Percentiles rank a stretch among this genome's conserved stretches.
phyloP scores from a whole-genome alignment of 2,888 invertebrate genomes.

The Philaethria dido region DNA sequence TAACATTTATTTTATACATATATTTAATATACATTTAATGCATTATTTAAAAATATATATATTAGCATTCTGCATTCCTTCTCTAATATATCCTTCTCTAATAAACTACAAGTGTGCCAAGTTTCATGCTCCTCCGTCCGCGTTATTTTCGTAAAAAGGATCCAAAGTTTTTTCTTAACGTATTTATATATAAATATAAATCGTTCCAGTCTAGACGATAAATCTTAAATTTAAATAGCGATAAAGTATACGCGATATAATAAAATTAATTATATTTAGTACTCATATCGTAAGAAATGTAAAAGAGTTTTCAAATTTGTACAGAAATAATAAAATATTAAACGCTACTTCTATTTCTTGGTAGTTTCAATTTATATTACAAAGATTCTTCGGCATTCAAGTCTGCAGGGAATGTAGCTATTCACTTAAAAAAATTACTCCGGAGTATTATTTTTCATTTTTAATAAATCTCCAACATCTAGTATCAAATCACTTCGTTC shows the following conservation, averaged over 20 bases:
- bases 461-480: conserved; percentile 11
- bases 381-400: conserved; percentile 12
- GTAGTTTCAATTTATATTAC: conserved; percentile 15
- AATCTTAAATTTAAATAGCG: conserved; percentile 18
- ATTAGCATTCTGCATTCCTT: no score
- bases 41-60: no score
- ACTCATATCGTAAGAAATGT: conserved; percentile 3
- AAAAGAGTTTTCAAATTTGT: conserved; percentile 13
- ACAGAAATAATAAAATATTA: conserved; percentile 15
- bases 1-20: no score
- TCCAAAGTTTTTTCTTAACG: no score
- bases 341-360: conserved; percentile 14
- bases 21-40: no score
- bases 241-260: conserved; percentile 18
- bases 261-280: conserved; percentile 19
- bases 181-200: no score
- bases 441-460: conserved; percentile 1
- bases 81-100: no score
- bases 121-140: no score
- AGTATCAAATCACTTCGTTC: neutral
- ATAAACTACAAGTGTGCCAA: no score
- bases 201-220: conserved; percentile 29
- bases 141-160: no score
- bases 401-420: conserved; percentile 11
- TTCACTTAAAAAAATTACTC: conserved; percentile 14